Evolutionary conservation across 2,113 vertebrate species (phyloP).

Genomic region (Colistium nudipinnis): DNA sequence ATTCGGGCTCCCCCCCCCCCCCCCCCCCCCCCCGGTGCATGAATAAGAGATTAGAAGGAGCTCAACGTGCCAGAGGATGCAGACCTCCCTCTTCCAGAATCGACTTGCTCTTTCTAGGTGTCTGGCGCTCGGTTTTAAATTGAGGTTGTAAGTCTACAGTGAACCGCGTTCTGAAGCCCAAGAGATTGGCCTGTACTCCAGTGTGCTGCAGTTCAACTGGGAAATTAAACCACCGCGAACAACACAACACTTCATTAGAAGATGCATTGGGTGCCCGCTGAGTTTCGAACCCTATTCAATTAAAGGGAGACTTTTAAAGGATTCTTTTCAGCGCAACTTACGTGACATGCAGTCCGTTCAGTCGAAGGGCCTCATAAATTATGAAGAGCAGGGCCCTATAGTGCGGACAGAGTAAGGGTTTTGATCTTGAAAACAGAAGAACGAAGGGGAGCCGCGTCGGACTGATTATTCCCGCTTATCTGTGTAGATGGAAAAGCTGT

Average conservation of each 20-base stretch:
- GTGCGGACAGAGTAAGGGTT: too few species aligned
- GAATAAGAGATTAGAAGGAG: slow-evolving; percentile 65
- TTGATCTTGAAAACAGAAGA: too few species aligned
- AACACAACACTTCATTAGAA: not conserved
- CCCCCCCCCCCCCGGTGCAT: slow-evolving; percentile 48
- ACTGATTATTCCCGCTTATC: too few species aligned
- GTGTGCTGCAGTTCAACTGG: not conserved
- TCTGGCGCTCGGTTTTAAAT: slow-evolving; percentile 40
- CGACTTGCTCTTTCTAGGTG: slow-evolving; percentile 25
- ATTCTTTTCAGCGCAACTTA: not conserved
- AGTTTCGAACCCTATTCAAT: not conserved
- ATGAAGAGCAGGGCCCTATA: too few species aligned
- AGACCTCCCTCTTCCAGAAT: slow-evolving; percentile 24
- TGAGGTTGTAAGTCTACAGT: slow-evolving; percentile 28
- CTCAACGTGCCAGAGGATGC: slow-evolving; percentile 41
- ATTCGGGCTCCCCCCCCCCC: slow-evolving; percentile 19
- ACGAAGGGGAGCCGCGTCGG: too few species aligned
- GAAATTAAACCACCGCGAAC: not conserved
- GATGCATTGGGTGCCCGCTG: not conserved
- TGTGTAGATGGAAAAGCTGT: too few species aligned
- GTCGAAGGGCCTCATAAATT: too few species aligned
- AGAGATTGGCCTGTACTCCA: not conserved
- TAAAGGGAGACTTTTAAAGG: not conserved
- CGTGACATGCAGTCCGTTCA: too few species aligned
- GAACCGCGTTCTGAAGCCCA: not conserved